Evolutionary conservation across 2,888 invertebrate species (phyloP).

Genomic region (Pinctada fucata): DNA sequence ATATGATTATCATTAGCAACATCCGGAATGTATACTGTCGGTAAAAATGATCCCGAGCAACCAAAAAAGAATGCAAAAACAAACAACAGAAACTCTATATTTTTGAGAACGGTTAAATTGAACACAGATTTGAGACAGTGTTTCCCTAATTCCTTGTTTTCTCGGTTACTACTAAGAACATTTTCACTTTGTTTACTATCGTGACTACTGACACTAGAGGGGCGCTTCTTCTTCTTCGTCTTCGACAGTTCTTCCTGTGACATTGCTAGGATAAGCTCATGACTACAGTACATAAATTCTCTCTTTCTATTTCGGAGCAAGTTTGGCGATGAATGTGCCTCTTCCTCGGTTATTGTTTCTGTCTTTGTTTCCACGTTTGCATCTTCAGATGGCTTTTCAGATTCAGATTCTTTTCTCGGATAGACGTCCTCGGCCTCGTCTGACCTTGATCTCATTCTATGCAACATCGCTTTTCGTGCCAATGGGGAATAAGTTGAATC

Average conservation of each 20-base stretch:
- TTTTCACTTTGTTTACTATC: background rate
- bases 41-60: slow-evolving; percentile 21
- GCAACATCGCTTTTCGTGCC: background rate
- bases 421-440: background rate
- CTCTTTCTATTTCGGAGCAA: background rate
- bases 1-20: slow-evolving; percentile 46
- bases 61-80: slow-evolving; percentile 23
- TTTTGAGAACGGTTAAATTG: slow-evolving; percentile 20
- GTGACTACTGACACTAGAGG: background rate
- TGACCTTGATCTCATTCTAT: slow-evolving; percentile 4
- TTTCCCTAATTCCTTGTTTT: background rate
- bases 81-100: slow-evolving; percentile 21
- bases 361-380: background rate
- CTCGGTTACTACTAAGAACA: background rate
- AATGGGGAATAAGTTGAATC: background rate
- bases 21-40: slow-evolving; percentile 44
- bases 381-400: background rate
- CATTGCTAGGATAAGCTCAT: background rate
- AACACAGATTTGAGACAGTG: background rate
- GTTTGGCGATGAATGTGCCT: background rate
- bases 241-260: background rate
- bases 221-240: background rate
- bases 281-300: background rate
- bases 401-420: background rate
- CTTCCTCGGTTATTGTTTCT: background rate